These are phyloP conservation scores for Antheraea assamensis DNA, from an alignment of 2,888 invertebrate genomes.

Conservation along the genomic window DNA sequence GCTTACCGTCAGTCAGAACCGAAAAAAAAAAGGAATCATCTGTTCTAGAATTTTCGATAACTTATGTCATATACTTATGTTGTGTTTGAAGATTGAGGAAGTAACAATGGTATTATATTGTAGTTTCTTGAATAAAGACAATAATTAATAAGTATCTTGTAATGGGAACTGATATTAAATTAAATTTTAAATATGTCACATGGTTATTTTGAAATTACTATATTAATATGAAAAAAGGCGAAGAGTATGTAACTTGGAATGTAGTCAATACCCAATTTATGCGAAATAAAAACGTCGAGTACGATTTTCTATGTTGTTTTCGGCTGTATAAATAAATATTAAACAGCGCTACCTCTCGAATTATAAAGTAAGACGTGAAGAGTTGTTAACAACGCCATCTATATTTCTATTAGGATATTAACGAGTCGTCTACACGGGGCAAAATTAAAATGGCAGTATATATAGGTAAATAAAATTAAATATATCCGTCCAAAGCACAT, in stretches of 20 bases:
- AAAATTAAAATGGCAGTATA: neutral
- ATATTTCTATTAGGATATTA: neutral
- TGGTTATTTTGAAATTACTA: neutral
- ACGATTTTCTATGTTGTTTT: too few species aligned
- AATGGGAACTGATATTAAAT: neutral
- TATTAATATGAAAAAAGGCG: too few species aligned
- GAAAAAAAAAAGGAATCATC: too few species aligned
- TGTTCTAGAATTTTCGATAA: too few species aligned
- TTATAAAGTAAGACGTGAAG: neutral
- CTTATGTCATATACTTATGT: too few species aligned
- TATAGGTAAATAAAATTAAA: neutral
- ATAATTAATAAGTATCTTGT: neutral
- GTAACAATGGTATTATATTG: neutral
- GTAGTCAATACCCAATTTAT: too few species aligned
- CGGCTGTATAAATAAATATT: neutral
- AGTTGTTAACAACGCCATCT: neutral
- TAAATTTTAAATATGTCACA: neutral
- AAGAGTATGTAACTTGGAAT: too few species aligned
- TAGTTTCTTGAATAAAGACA: neutral
- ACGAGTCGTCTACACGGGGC: neutral
- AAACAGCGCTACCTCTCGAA: neutral
- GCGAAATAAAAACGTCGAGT: too few species aligned
- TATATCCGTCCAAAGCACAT: constrained; percentile 26
- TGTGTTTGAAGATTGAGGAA: neutral
- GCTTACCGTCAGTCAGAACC: too few species aligned